Conservation (phyloP, 2,888 invertebrate species). For the Sminthurides aquaticus region DNA sequence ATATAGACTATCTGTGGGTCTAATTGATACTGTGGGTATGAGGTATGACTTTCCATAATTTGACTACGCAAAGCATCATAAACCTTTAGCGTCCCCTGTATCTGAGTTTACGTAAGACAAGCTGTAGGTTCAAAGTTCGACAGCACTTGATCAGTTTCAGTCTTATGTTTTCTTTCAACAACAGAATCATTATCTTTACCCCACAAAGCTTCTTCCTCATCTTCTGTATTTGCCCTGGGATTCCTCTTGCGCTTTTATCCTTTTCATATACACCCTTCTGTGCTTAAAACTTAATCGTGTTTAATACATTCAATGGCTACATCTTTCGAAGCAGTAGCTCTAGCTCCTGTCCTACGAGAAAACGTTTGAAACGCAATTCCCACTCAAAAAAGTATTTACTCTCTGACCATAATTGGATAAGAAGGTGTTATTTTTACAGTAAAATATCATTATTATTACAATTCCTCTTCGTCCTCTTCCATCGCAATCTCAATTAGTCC, state of each 20-base stretch:
- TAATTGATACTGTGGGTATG: no score
- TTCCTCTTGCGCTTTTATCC: neutral
- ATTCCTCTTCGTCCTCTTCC: neutral
- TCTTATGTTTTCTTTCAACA: neutral
- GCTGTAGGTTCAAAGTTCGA: neutral
- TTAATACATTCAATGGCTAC: no score
- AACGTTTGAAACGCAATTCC: neutral
- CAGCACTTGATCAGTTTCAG: neutral
- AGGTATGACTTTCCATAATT: no score
- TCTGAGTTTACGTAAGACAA: neutral
- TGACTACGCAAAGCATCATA: no score
- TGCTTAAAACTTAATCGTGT: no score
- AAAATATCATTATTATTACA: neutral
- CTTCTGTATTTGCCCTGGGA: no score
- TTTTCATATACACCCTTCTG: no score
- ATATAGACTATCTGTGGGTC: no score
- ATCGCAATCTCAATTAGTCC: no score
- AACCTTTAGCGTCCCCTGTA: no score
- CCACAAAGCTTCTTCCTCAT: neutral
- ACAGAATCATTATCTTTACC: neutral
- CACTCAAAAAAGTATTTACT: conserved; percentile 3
- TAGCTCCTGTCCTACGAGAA: no score
- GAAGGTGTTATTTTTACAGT: conserved; percentile 7
- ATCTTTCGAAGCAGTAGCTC: no score
- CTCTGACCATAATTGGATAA: neutral